Evolutionary conservation across 1,140 invertebrate genomes (phyloP).

Genomic region (Cydia strobilella): DNA sequence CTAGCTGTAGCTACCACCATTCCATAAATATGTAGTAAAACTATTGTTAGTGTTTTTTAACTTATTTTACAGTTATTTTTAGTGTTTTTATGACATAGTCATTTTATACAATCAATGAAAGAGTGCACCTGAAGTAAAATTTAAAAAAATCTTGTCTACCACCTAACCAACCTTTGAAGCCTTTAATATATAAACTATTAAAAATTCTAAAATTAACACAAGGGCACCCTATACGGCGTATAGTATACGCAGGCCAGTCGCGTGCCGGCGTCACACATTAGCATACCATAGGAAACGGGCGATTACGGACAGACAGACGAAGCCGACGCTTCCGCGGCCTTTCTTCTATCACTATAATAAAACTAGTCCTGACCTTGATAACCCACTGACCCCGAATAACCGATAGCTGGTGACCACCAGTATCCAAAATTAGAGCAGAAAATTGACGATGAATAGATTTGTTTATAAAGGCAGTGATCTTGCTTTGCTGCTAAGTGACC

Average conservation of each 20-base stretch:
- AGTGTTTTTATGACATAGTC: no score
- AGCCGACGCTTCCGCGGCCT: constrained; percentile 39
- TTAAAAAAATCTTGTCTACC: no score
- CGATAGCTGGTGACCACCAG: not conserved
- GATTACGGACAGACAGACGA: constrained; percentile 59
- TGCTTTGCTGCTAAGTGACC: constrained; percentile 6
- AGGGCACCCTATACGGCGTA: constrained; percentile 32
- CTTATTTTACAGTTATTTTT: no score
- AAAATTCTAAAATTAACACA: constrained; percentile 35
- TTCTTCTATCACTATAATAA: constrained; percentile 31
- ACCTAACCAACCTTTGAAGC: not conserved
- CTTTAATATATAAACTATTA: constrained; percentile 6
- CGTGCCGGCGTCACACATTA: constrained; percentile 53
- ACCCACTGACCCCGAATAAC: constrained; percentile 21
- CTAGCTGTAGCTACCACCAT: no score
- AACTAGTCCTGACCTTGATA: constrained; percentile 39
- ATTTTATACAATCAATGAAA: no score
- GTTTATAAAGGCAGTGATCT: not conserved
- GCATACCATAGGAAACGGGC: constrained; percentile 63
- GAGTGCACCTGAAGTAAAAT: no score
- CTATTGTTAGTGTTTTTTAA: no score
- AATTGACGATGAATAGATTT: constrained; percentile 4
- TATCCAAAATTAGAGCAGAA: constrained; percentile 12
- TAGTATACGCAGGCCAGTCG: constrained; percentile 43
- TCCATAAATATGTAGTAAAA: no score